Base-by-base conservation (phyloP, 2,888 invertebrate genomes). In the Perdita meconis region DNA sequence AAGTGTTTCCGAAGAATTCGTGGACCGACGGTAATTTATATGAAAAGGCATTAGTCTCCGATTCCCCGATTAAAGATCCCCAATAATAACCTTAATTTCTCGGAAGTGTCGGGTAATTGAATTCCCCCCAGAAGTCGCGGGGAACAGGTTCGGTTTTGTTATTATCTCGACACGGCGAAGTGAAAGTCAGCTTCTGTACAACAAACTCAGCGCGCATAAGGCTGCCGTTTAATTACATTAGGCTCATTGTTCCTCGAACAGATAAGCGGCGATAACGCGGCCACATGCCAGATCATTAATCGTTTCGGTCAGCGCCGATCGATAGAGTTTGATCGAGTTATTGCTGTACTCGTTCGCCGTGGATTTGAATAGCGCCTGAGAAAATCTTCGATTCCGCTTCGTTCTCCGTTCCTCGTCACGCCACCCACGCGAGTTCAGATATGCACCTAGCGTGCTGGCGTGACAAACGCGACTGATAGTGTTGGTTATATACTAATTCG, bases 391-490 rank as follows among this genome's bases (percentile, higher is more conserved):
- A 26, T 26, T 42, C 10, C 16, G 38, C 34, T 42, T 34, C 40
- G 3, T 36, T n/a, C 19, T 34, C 13, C 26, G 26, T 44, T 30
- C 16, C 30, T 36, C n/a, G 22, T 12, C 2, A n/a, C 40, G 19
- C 55, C 67, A 60, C 77, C 82, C 77, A 82, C 83, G 71, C 64
- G 34, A n/a, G 80, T 72, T 68, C 66, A 70, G 78, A 74, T 70
- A 70, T 55, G 22, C 59, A 30, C 13, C 44, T 56, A 36, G 50
- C 67, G 69, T 56, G 72, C 51, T 55, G 47, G 76, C 82, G 73
- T 80, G 82, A 81, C 78, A 71, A 82, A 77, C 68, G 73, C 51
- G 16, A 53, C 56, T 69, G 80, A 82, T 83, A 81, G 77, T 70
- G 77, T 69, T 65, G 70, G 65, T 76, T 70, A 68, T 82, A 59